A percentile compares a stretch with the other conserved stretches of the same genome.
Conservation (phyloP, 2,797 vertebrate genomes). For the Podargus strigoides region DNA sequence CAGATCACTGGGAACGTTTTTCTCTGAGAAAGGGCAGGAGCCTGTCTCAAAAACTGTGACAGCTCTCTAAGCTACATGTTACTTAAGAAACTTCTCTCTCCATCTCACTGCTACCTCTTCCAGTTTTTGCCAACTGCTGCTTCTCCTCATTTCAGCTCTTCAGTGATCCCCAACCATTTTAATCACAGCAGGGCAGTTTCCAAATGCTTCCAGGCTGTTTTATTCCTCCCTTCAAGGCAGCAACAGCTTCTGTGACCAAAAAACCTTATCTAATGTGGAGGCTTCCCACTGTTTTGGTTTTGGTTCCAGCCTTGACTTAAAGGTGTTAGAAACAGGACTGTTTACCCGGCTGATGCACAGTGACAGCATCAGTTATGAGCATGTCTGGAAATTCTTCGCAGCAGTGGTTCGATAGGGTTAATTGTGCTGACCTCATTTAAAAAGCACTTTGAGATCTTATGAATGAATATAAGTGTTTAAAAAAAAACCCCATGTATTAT, state of each 20-base stretch:
- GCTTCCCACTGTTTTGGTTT: not conserved
- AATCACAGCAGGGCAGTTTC: not conserved
- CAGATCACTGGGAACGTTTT: not conserved
- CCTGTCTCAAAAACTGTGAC: slow-evolving; percentile 10
- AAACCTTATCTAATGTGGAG: not conserved
- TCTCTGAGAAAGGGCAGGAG: slow-evolving; percentile 4
- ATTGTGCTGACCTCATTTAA: slow-evolving; percentile 50
- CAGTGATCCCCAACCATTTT: not conserved
- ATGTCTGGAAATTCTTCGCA: not conserved
- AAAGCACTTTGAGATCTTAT: slow-evolving; percentile 20
- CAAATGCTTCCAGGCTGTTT: not conserved
- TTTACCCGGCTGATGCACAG: not conserved
- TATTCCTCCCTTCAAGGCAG: not conserved
- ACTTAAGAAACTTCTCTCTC: not conserved
- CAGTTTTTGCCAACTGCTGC: not conserved
- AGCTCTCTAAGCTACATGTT: not conserved
- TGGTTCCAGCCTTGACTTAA: not conserved
- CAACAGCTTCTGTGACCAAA: not conserved
- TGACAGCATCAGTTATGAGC: not conserved
- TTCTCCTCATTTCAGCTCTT: not conserved
- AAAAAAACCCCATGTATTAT: not conserved
- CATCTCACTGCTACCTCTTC: not conserved
- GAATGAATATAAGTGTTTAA: not conserved
- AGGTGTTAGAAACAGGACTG: not conserved
- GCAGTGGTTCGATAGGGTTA: slow-evolving; percentile 13